Evolutionary conservation across 2,888 invertebrate genomes (phyloP).

Genomic region (Melanargia galathea): DNA sequence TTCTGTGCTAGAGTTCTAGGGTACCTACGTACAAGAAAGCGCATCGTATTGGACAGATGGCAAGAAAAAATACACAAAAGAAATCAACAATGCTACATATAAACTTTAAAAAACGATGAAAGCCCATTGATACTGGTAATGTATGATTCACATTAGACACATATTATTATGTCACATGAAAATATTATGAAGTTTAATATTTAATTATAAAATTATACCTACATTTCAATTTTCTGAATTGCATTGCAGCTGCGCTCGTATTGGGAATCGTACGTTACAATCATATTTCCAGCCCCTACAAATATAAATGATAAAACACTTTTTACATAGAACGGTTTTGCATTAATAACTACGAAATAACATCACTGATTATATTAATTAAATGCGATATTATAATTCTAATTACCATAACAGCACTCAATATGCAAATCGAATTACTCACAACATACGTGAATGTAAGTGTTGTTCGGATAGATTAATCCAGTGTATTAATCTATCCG

Average conservation of each 20-base stretch:
- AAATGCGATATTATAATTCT: slow-evolving; percentile 18
- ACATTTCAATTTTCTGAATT: too few species aligned
- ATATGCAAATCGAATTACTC: slow-evolving; percentile 23
- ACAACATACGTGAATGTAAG: slow-evolving; percentile 16
- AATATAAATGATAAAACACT: neutral
- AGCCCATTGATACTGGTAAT: too few species aligned
- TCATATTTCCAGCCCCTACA: too few species aligned
- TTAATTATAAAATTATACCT: too few species aligned
- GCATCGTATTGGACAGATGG: neutral
- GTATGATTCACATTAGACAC: too few species aligned
- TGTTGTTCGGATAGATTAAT: slow-evolving; percentile 17
- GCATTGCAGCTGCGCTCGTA: too few species aligned
- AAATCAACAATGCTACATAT: too few species aligned
- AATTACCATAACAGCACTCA: slow-evolving; percentile 22
- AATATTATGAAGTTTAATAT: too few species aligned
- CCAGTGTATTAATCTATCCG: slow-evolving; percentile 4
- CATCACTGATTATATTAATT: slow-evolving; percentile 13
- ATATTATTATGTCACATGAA: too few species aligned
- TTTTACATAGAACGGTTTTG: slow-evolving; percentile 1
- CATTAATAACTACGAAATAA: slow-evolving; percentile 6
- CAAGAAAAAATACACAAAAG: too few species aligned
- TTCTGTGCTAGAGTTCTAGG: neutral
- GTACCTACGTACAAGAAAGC: neutral
- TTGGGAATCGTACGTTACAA: too few species aligned
- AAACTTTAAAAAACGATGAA: too few species aligned